Evolutionary conservation across 2,797 vertebrate genomes (phyloP).

Genomic region (Hippopotamyrus pictus): DNA sequence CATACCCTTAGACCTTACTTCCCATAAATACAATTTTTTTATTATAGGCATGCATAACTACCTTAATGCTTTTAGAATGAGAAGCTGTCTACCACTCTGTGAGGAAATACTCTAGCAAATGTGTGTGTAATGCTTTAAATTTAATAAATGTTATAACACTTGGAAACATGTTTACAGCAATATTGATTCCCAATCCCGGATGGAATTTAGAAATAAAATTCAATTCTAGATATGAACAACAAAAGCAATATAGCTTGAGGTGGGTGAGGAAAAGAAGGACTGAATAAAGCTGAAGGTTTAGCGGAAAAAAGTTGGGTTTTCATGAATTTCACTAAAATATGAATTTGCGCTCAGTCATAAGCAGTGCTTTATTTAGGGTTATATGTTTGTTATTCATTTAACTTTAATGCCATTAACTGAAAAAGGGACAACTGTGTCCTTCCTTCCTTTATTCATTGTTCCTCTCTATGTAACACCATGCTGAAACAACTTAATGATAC

Average conservation of each 20-base stretch:
- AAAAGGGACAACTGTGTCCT: conserved; percentile 34
- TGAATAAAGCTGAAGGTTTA: conserved; percentile 20
- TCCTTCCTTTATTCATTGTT: background rate
- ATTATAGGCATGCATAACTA: conserved; percentile 34
- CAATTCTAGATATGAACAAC: conserved; percentile 28
- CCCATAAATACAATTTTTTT: conserved; percentile 36
- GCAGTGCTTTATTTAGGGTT: conserved; percentile 32
- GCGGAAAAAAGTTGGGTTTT: conserved; percentile 14
- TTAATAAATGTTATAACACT: conserved; percentile 46
- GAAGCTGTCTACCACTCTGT: conserved; percentile 37
- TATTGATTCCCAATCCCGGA: conserved; percentile 48
- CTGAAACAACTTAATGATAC: background rate
- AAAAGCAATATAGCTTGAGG: conserved; percentile 23
- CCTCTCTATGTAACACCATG: background rate
- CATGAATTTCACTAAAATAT: conserved; percentile 27
- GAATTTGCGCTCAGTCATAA: conserved; percentile 21
- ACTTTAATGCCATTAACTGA: conserved; percentile 37
- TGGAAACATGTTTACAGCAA: conserved; percentile 46
- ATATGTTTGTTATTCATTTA: conserved; percentile 30
- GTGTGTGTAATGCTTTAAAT: conserved; percentile 45
- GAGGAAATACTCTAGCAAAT: conserved; percentile 40
- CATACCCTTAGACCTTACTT: conserved; percentile 7
- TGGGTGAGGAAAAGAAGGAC: background rate
- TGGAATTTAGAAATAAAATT: conserved; percentile 42
- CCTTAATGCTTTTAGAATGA: conserved; percentile 46